Base-by-base conservation (phyloP, 1,140 invertebrate species). In the Varroa destructor region DNA sequence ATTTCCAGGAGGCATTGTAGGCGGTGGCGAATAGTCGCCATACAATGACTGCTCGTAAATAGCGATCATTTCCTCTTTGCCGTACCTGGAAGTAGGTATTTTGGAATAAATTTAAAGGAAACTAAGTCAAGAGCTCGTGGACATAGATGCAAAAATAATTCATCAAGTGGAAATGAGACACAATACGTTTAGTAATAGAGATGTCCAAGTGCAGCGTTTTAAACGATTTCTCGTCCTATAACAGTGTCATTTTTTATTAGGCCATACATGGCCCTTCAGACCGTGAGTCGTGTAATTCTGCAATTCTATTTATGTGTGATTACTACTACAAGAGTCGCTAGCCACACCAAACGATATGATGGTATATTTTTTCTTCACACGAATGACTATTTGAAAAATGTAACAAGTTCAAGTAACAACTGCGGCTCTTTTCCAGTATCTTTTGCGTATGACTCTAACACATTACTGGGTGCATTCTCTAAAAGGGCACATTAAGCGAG, bases 21-120 rank as follows among this genome's bases (percentile, higher is more conserved):
- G 37, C 37, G 61, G 61, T 67, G 61, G 61, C 2, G 46, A 12
- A 37, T n/a, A 43, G 40, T 67, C 61, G 40, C 61, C 61, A 67
- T 67, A 67, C 61, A 67, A 46, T 46, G 61, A 43, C 46, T 67
- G 61, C 37, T 67, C 61, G 40, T 67, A 67, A 40, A 67, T 67
- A 40, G 61, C 61, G 61, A 67, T 67, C 61, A 67, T 40, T 67
- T 67, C 61, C 46, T 67, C 61, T 67, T 67, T 67, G 2, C 61
- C 61, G 61, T 67, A 67, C 37, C 61, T 67, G 61, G 12, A 40
- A 67, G 12, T 6, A 58, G 57, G 57, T 10, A n/a, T 56, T 37
- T 58, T 14, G 6, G 25, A 37, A 6, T 58, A 25, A 58, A 4
- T 6, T 58, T 58, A 40, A 14, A 37, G 3, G 36, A 14, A 37